phyloP scores from a whole-genome alignment of 2,888 invertebrate species.

The Clostera curtula region DNA sequence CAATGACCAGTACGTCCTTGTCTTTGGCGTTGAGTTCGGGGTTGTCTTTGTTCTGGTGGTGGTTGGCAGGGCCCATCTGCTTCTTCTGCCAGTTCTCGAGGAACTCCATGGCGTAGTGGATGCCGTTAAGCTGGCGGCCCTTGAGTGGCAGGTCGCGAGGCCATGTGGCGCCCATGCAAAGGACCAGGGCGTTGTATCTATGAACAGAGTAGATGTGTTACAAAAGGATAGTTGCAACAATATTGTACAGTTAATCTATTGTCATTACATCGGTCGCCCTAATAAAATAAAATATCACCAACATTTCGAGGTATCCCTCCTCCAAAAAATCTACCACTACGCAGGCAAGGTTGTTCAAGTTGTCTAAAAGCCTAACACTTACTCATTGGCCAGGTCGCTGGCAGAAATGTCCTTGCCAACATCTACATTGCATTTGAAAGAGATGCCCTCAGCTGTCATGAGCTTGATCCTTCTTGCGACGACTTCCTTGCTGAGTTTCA shows the following conservation, averaged over 20 bases:
- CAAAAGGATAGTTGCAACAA: no score
- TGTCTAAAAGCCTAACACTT: constrained; percentile 40
- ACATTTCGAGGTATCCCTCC: no score
- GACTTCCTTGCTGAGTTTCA: constrained; percentile 97
- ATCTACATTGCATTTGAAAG: constrained; percentile 91
- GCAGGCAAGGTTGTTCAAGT: no score
- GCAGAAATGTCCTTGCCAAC: constrained; percentile 94
- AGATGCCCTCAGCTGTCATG: constrained; percentile 90
- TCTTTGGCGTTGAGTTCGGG: constrained; percentile 86
- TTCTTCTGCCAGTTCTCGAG: constrained; percentile 97
- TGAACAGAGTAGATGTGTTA: constrained; percentile 4
- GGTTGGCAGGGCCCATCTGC: constrained; percentile 79
- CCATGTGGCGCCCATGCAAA: constrained; percentile 97
- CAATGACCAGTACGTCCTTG: constrained; percentile 95
- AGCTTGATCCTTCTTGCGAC: constrained; percentile 92
- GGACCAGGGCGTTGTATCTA: constrained; percentile 89
- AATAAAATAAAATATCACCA: no score
- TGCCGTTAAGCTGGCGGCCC: constrained; percentile 92
- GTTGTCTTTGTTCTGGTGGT: constrained; percentile 45
- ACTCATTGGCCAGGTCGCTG: constrained; percentile 78
- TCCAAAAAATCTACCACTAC: no score
- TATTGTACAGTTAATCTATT: no score
- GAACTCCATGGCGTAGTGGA: constrained; percentile 98
- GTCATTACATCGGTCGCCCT: no score
- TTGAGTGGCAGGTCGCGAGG: constrained; percentile 92